A percentile compares a stretch with the other conserved stretches of the same genome.
phyloP scores from a whole-genome alignment of 2,888 invertebrate genomes.

The Aphodius granarius region DNA sequence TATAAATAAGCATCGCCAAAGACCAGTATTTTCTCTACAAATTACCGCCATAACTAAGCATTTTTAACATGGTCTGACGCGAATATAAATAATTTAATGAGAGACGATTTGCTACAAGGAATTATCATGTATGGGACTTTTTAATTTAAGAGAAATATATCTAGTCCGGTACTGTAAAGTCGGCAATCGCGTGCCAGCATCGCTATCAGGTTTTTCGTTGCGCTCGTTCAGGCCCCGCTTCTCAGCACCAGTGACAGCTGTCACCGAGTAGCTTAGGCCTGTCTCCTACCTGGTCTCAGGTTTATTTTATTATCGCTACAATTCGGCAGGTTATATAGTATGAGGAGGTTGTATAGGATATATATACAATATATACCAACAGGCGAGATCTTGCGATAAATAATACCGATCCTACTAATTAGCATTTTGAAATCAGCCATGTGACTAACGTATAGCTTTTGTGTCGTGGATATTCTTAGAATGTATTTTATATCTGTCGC shows the following conservation, averaged over 20 bases:
- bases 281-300: conserved; percentile 4
- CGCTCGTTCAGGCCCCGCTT: not conserved
- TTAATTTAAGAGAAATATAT: not conserved
- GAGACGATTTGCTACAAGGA: not conserved
- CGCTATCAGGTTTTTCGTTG: not conserved
- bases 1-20: not conserved
- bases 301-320: not conserved
- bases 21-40: not conserved
- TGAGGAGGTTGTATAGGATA: too few relatives aligned
- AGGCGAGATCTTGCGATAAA: not conserved
- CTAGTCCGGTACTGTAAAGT: not conserved
- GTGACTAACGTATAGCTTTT: not conserved
- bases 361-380: too few relatives aligned
- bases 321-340: not conserved
- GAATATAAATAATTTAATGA: not conserved
- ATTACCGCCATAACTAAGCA: not conserved
- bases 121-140: not conserved
- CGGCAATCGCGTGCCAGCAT: conserved; percentile 17
- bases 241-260: conserved; percentile 9
- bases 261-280: not conserved
- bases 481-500: not conserved
- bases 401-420: not conserved
- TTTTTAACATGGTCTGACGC: not conserved
- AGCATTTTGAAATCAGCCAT: not conserved
- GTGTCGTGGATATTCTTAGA: not conserved